A percentile compares a stretch with the other conserved stretches of the same genome.
Evolutionary conservation across 1,140 invertebrate genomes (phyloP).

Genomic region (Heliothis virescens): DNA sequence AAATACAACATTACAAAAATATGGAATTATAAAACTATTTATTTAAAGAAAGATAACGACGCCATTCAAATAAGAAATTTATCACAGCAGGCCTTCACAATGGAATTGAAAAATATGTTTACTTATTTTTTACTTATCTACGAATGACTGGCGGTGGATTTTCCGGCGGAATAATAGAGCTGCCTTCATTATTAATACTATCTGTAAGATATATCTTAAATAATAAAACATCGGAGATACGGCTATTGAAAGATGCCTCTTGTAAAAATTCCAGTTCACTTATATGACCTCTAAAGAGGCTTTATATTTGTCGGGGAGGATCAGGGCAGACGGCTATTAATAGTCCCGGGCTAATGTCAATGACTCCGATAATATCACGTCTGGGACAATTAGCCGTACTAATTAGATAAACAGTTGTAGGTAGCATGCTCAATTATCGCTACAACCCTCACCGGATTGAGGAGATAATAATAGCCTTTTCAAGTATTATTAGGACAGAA

Average conservation of each 20-base stretch:
- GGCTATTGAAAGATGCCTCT: too few relatives aligned
- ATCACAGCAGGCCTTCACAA: too few relatives aligned
- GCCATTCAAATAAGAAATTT: too few relatives aligned
- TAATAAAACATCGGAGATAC: neutral
- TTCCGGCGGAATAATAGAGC: neutral
- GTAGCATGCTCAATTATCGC: too few relatives aligned
- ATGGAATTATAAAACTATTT: too few relatives aligned
- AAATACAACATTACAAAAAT: neutral
- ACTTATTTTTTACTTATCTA: neutral
- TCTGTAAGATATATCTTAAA: neutral
- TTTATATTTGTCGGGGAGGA: neutral
- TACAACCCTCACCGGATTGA: too few relatives aligned
- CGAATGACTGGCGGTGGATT: neutral
- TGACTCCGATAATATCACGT: slow-evolving; percentile 9
- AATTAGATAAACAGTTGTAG: neutral
- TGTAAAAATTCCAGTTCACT: neutral
- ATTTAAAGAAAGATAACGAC: too few relatives aligned
- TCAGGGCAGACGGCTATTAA: neutral
- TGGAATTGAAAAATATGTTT: too few relatives aligned
- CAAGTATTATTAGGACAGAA: too few relatives aligned
- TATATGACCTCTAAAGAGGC: slow-evolving; percentile 2
- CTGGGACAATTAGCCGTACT: slow-evolving; percentile 1
- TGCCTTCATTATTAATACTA: slow-evolving; percentile 4
- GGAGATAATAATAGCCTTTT: too few relatives aligned
- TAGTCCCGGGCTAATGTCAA: slow-evolving; percentile 1